These are phyloP conservation scores for Eupelmus urozonus DNA, from an alignment of 2,888 invertebrate genomes.

Conservation along the genomic window DNA sequence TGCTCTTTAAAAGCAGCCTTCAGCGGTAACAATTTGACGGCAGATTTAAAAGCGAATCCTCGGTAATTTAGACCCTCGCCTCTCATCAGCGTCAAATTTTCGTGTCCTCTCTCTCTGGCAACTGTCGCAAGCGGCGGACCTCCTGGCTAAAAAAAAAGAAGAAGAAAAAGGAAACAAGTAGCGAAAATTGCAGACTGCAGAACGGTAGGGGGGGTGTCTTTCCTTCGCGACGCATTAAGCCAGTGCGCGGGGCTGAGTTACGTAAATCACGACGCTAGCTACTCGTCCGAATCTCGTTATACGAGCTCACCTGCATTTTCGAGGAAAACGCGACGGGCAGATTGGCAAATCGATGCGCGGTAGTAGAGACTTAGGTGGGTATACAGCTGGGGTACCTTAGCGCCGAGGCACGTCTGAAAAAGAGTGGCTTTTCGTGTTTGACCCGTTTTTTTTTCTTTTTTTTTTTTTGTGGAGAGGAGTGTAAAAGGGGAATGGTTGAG, in stretches of 20 bases:
- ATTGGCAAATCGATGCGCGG: conserved; percentile 29
- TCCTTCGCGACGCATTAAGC: conserved; percentile 22
- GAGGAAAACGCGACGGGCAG: conserved; percentile 25
- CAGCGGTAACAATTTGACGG: too few species aligned
- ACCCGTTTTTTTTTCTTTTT: neutral
- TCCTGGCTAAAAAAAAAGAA: neutral
- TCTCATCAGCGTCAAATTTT: conserved; percentile 15
- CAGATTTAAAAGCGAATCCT: neutral
- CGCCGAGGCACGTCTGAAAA: conserved; percentile 26
- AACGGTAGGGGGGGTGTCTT: neutral
- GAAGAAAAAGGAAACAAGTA: neutral
- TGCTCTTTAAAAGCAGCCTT: too few species aligned
- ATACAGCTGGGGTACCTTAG: neutral
- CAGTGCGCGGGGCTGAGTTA: conserved; percentile 26
- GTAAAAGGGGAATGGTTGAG: too few species aligned
- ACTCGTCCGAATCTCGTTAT: conserved; percentile 46
- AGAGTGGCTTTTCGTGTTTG: conserved; percentile 30
- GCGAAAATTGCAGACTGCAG: neutral
- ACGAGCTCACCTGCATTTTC: conserved; percentile 10
- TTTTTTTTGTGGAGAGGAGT: neutral
- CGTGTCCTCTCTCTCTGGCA: neutral
- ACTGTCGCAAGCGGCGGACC: conserved; percentile 6
- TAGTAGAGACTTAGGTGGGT: neutral
- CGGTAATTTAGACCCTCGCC: neutral
- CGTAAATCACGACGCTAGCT: conserved; percentile 59